These are phyloP conservation scores for Halyomorpha halys DNA, from an alignment of 1,140 invertebrate species.

Conservation along the genomic window DNA sequence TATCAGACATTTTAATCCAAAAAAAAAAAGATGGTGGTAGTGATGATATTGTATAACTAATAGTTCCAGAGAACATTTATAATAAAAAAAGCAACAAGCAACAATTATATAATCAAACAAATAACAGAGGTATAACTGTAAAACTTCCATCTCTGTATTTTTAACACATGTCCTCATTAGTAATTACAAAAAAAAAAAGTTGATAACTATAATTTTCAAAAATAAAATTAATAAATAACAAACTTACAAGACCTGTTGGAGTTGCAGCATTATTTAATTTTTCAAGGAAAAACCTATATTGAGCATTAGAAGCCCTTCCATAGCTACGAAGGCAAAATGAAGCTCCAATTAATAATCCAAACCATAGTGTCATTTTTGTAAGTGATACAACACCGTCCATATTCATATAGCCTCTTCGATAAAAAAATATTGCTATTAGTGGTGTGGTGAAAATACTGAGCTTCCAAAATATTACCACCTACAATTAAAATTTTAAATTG, in stretches of 20 bases:
- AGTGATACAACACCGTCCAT: constrained; percentile 47
- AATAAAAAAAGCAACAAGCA: not conserved
- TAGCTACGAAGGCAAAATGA: constrained; percentile 57
- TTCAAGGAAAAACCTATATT: constrained; percentile 64
- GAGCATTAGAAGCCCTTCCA: constrained; percentile 56
- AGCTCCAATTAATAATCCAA: constrained; percentile 52
- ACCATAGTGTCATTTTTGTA: constrained; percentile 48
- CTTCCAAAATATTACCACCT: constrained; percentile 55
- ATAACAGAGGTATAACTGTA: not conserved
- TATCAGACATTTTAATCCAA: not conserved
- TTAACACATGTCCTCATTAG: too few relatives aligned
- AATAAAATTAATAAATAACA: constrained; percentile 31
- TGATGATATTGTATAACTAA: not conserved
- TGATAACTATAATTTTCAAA: too few relatives aligned
- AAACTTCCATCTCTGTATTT: not conserved
- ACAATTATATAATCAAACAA: not conserved
- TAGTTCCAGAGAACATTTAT: too few relatives aligned
- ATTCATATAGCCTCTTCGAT: constrained; percentile 54
- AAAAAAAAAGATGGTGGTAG: not conserved
- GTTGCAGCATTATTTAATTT: constrained; percentile 46
- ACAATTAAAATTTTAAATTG: constrained; percentile 29
- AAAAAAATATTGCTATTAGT: constrained; percentile 59
- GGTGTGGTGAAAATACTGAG: constrained; percentile 64
- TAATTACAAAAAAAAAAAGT: too few relatives aligned
- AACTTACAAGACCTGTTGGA: constrained; percentile 42